Evolutionary conservation across 2,797 vertebrate genomes (phyloP), one percentile per base, ranked within the genome.

Genomic region (Neosilurus hyrtlii): DNA sequence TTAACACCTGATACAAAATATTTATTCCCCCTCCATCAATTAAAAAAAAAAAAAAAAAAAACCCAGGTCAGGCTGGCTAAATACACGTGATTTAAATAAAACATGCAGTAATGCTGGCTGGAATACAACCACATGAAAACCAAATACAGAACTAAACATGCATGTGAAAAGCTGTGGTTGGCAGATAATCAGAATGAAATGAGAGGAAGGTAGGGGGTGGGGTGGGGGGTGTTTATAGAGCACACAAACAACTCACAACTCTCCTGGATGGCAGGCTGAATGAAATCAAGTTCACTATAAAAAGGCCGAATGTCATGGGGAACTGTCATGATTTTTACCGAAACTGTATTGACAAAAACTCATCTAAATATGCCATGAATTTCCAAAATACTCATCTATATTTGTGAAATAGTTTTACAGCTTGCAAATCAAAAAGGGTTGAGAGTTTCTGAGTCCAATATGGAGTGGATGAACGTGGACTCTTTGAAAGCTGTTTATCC

Each of bases 111-210:
- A 35, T 20, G 18, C 8, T 51, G 37, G 52, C 71, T 65, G 67
- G 49, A 51, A 78, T 7, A 26, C 22, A 78, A 78, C 61, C 37
- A 62, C 22, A 51, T 8, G n/a, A 65, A 78, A 65, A 26, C 43
- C 43, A 78, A 78, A 65, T 52, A 65, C 15, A 26, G 24, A 63
- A 65, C 61, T 78, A 22, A 62, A 20, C 24, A 18, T 56, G 73
- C 22, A n/a, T 76, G 37, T 18, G 7, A 22, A 78, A 51, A 35
- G 9, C n/a, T 52, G 61, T 11, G 76, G 76, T 30, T 26, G 43
- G 59, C 59, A 78, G 75, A 26, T 26, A 26, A 62, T 49, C 35
- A 61, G 22, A 35, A 77, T 77, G 37, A 77, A 77, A 51, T 62
- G 11, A 59, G 18, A 7, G 56, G 1, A 18, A 20, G 16, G 16